Conservation (phyloP, 2,113 vertebrate genomes). For the Hylia prasina region DNA sequence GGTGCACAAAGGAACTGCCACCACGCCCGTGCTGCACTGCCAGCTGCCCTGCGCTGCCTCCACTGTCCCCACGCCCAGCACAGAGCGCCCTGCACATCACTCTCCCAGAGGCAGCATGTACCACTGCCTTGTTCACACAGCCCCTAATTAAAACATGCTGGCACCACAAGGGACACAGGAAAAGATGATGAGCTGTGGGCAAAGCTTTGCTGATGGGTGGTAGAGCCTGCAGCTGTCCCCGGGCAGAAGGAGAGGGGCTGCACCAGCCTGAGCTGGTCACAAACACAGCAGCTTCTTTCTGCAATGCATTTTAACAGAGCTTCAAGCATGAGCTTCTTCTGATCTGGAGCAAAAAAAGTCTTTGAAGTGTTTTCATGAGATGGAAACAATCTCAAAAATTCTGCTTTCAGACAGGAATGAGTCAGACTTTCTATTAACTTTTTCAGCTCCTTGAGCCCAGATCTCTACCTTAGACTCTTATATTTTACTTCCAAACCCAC, state of each 20-base stretch:
- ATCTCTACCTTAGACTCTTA: neutral
- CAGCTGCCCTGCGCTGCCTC: rapidly evolving
- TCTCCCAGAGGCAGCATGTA: neutral
- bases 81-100: neutral
- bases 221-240: neutral
- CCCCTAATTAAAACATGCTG: neutral
- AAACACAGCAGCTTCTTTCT: neutral
- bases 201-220: neutral
- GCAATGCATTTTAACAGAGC: neutral
- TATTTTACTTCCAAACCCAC: neutral
- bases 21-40: neutral
- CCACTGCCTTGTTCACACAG: neutral
- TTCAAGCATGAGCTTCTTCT: neutral
- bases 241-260: neutral
- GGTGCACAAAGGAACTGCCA: neutral
- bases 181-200: rapidly evolving
- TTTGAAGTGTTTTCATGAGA: neutral
- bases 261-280: neutral
- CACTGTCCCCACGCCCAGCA: neutral
- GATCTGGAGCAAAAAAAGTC: neutral
- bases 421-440: neutral
- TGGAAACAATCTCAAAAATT: neutral
- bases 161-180: neutral
- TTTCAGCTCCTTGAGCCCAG: neutral
- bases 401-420: neutral